Evolutionary conservation across 2,797 vertebrate species (phyloP), one percentile per base, ranked within the genome.

Genomic region (Gymnoscopelus braueri): DNA sequence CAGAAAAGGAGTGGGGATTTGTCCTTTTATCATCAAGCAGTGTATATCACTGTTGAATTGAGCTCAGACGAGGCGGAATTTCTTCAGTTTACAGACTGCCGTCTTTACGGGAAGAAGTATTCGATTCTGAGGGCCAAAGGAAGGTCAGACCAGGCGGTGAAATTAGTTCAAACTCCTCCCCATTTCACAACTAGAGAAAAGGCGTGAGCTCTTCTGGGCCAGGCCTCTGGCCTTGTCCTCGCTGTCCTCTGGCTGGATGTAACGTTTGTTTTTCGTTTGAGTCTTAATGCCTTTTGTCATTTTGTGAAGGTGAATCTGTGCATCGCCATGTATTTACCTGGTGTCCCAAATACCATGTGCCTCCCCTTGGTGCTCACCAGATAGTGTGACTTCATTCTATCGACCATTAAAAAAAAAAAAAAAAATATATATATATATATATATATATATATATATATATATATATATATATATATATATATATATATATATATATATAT

Each of bases 281-380:
- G 13, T 60, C 8, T 12, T n/a, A 7, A 53, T 49, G 50, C 55
- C 51, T 5, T 10, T 73, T 51, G 90, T 44, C 39, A 8, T 92
- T 94, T 94, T 95, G 94, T 88, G 88, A 95, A 94, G 94, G 95
- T 94, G 65, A 79, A 83, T 80, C 80, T 84, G 78, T 87, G 66
- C 84, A 78, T 82, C 81, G 82, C 87, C 81, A 61, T 71, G 2
- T 58, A 2, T 64, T 77, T 29, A 75, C 69, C 80, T 71, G 68
- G 64, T 53, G 67, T 85, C 81, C 80, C 78, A 65, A 56, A 56
- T 60, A 14, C 44, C 74, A 57, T 3, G 57, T 76, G 71, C 79
- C 11, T 26, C 63, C 9, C 39, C 39, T 44, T 44, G 2, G 8
- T 44, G 39, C 39, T 44, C 39, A 35, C 32, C 32, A 35, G 32